phyloP scores from a whole-genome alignment of 35 echinoderm and acorn worm genomes.

The Holothuria glaberrima region DNA sequence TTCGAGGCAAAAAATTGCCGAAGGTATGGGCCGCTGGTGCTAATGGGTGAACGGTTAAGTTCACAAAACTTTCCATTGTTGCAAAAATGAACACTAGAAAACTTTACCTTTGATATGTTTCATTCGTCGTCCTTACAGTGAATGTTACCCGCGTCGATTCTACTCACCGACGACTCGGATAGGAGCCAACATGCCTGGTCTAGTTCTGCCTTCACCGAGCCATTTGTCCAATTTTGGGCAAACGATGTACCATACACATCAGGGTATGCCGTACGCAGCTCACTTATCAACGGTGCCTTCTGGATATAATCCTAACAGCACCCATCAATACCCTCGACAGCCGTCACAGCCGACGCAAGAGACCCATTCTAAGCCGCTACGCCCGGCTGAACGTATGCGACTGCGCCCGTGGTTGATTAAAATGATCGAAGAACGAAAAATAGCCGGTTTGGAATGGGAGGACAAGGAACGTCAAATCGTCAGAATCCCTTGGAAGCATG shows the following conservation, averaged over 20 bases:
- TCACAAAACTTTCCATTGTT: no score
- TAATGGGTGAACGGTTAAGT: no score
- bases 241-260: not conserved
- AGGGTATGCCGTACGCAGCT: conserved; percentile 9
- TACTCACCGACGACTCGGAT: conserved; percentile 4
- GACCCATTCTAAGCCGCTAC: not conserved
- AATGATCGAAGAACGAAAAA: conserved; percentile 70
- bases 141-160: conserved; percentile 32
- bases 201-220: conserved; percentile 11
- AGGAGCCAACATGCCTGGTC: conserved; percentile 10
- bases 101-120: no score
- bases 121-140: conserved; percentile 1
- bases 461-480: conserved; percentile 75
- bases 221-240: not conserved
- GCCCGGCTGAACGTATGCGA: conserved; percentile 83
- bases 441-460: conserved; percentile 84
- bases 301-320: conserved; percentile 46
- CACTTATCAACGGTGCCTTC: conserved; percentile 33
- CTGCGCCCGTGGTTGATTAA: conserved; percentile 87
- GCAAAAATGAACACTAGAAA: no score
- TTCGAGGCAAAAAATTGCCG: no score
- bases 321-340: conserved; percentile 55
- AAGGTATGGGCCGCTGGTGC: no score
- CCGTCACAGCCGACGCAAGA: not conserved
- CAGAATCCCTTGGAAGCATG: conserved; percentile 97